Conservation (phyloP, 2,113 vertebrate species). For the Galbula dea region DNA sequence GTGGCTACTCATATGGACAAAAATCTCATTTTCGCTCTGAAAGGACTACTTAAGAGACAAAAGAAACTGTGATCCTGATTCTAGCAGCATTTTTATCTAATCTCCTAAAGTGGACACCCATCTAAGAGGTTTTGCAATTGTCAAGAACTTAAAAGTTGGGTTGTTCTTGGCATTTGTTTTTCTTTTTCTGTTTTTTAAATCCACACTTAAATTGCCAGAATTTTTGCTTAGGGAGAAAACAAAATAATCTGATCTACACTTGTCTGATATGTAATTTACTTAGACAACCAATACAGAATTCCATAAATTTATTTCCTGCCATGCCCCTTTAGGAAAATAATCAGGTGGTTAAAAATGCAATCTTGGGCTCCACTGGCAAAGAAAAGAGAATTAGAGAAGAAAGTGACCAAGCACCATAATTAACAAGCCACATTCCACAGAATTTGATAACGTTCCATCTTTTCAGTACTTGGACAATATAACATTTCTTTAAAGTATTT, state of each 20-base stretch:
- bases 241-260: no score
- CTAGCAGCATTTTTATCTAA: not conserved
- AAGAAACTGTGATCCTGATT: not conserved
- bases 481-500: not conserved
- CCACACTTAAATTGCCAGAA: not conserved
- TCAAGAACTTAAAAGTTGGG: not conserved
- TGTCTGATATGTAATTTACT: not conserved
- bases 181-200: not conserved
- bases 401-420: not conserved
- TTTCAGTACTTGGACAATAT: not conserved
- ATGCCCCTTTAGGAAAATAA: not conserved
- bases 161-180: not conserved
- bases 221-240: not conserved
- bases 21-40: not conserved
- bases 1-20: not conserved
- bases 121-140: not conserved
- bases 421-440: not conserved
- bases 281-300: not conserved
- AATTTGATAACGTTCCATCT: not conserved
- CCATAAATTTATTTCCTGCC: not conserved
- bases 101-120: not conserved
- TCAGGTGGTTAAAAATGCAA: not conserved
- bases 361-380: not conserved
- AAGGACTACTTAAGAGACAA: not conserved
- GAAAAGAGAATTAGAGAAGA: not conserved